These are phyloP conservation scores for Hystrix cristata DNA, from an alignment of 2,113 vertebrate species.

Conservation along the genomic window DNA sequence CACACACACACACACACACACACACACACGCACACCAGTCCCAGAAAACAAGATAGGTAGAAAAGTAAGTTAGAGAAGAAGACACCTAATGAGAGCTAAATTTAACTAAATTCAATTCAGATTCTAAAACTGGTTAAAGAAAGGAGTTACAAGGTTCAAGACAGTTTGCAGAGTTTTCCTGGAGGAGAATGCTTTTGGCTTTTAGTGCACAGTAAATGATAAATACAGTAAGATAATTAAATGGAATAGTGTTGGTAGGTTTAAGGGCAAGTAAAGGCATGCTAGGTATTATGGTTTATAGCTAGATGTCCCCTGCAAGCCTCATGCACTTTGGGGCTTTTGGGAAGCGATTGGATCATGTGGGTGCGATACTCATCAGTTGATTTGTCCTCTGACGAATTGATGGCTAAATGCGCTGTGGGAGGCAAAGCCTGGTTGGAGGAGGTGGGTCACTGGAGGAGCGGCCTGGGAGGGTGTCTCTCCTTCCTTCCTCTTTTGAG, in stretches of 20 bases:
- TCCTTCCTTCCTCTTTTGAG: background rate
- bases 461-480: background rate
- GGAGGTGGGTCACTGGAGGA: background rate
- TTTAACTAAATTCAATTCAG: conserved; percentile 2
- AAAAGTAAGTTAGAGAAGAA: background rate
- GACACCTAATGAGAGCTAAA: background rate
- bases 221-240: background rate
- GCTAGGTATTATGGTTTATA: background rate
- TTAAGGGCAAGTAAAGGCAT: background rate
- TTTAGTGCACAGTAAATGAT: background rate
- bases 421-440: background rate
- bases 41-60: background rate
- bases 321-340: background rate
- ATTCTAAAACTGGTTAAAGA: background rate
- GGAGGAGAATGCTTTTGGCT: background rate
- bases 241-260: background rate
- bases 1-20: background rate
- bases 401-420: background rate
- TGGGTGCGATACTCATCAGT: background rate
- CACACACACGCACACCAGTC: background rate
- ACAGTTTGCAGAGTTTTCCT: background rate
- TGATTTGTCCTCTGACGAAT: too few species aligned
- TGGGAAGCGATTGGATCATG: background rate
- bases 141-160: background rate
- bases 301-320: background rate